Conservation (phyloP, 2,113 vertebrate genomes). For the Myrmophylax atrothorax region DNA sequence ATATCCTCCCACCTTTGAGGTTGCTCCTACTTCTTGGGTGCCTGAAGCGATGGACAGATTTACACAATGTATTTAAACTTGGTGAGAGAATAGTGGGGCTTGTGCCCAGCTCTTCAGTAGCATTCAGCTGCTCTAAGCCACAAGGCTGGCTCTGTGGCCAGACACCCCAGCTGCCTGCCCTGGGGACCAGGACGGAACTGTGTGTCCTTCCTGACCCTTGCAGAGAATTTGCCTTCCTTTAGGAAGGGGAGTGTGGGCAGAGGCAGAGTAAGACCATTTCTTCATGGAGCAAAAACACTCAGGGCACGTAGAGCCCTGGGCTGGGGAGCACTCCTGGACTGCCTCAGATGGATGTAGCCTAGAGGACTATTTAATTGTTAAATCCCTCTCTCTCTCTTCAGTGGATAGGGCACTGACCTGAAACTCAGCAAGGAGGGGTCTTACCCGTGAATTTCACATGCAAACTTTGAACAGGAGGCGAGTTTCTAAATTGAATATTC, state of each 20-base stretch:
- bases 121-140: not conserved
- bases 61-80: not conserved
- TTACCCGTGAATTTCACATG: not conserved
- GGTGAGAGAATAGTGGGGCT: rapidly evolving
- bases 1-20: not conserved
- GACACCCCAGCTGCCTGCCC: not conserved
- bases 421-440: not conserved
- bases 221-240: not conserved
- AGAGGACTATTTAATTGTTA: slow-evolving; percentile 34
- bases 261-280: not conserved
- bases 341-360: rapidly evolving
- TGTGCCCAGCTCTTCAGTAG: not conserved
- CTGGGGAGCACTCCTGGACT: not conserved
- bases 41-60: not conserved
- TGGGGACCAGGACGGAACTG: rapidly evolving
- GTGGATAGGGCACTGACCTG: not conserved
- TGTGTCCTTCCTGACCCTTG: not conserved
- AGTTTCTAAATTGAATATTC: slow-evolving; percentile 38
- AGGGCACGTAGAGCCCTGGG: not conserved
- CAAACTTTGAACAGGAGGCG: not conserved
- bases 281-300: not conserved
- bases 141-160: not conserved
- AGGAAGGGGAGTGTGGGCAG: not conserved
- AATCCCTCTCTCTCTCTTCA: not conserved
- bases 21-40: not conserved